Conservation (phyloP, 2,888 invertebrate species). For the Neocrepidodera transversa region DNA sequence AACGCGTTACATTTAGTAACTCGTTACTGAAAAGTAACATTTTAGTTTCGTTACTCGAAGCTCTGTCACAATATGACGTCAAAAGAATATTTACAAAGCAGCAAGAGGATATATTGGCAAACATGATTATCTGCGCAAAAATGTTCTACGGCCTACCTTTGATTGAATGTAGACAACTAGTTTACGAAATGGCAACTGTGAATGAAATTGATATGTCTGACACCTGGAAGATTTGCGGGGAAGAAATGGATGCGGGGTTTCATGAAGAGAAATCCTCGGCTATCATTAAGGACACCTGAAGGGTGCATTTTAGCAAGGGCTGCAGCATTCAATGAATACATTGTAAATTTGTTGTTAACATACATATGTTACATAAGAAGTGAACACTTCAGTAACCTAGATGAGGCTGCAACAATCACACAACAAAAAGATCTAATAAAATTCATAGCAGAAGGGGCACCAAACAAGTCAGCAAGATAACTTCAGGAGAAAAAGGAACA, state of each 20-base stretch:
- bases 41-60: too few relatives aligned
- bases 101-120: background rate
- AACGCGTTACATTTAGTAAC: too few relatives aligned
- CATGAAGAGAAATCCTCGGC: conserved; percentile 59
- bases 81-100: conserved; percentile 4
- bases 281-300: conserved; percentile 56
- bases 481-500: too few relatives aligned
- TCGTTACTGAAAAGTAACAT: too few relatives aligned
- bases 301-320: conserved; percentile 16
- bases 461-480: conserved; percentile 16
- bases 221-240: conserved; percentile 59
- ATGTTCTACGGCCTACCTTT: conserved; percentile 8
- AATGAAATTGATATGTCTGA: conserved; percentile 13
- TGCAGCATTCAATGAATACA: conserved; percentile 10
- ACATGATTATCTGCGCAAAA: conserved; percentile 6
- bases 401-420: conserved; percentile 8
- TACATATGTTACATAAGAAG: background rate
- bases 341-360: conserved; percentile 8
- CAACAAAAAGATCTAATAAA: conserved; percentile 8
- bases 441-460: conserved; percentile 2
- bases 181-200: conserved; percentile 7
- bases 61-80: background rate
- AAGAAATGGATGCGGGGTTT: conserved; percentile 65
- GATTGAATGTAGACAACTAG: conserved; percentile 1
- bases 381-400: conserved; percentile 8